Conservation (phyloP, 2,888 invertebrate genomes). For the Hetaerina titia region DNA sequence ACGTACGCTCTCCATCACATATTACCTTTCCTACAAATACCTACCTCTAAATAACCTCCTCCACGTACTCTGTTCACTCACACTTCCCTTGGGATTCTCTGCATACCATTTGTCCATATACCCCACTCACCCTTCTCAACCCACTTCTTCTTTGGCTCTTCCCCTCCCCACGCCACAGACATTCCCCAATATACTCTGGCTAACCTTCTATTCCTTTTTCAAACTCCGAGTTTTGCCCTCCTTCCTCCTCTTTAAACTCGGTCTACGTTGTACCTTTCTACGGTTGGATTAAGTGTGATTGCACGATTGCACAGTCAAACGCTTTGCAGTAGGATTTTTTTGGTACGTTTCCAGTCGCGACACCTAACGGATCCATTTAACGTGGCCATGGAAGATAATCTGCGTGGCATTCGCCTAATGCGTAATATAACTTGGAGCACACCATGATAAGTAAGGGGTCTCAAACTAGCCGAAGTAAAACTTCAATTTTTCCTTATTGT, state of each 20-base stretch:
- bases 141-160: not conserved
- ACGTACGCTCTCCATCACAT: constrained; percentile 2
- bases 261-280: not conserved
- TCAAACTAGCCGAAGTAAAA: too few species aligned
- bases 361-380: not conserved
- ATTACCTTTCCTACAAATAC: not conserved
- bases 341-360: not conserved
- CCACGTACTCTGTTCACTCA: not conserved
- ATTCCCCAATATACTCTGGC: too few species aligned
- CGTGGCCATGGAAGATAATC: not conserved
- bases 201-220: too few species aligned
- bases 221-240: not conserved
- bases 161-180: not conserved
- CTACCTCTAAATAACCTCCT: too few species aligned
- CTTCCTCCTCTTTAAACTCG: not conserved
- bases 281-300: not conserved
- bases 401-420: not conserved
- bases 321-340: not conserved
- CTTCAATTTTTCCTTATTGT: too few species aligned
- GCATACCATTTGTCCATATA: not conserved
- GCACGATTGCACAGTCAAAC: not conserved
- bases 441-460: not conserved
- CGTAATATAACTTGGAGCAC: not conserved
- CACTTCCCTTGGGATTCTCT: not conserved
- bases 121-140: not conserved